Base-by-base conservation (phyloP, 2,888 invertebrate species). In the Mythimna impura region DNA sequence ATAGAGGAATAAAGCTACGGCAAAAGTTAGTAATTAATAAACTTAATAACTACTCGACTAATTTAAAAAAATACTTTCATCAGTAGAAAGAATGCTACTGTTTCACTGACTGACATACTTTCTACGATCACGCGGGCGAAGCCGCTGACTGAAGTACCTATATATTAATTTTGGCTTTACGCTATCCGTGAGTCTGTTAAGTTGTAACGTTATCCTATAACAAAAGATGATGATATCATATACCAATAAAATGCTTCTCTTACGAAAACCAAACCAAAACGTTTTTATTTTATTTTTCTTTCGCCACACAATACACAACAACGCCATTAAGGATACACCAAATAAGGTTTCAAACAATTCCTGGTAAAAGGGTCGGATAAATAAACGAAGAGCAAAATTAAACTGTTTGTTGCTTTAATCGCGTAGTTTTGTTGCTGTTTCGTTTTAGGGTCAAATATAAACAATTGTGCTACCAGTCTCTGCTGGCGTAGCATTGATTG, bases 391-490 rank as follows among this genome's bases (percentile, higher is more conserved):
- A 82, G 43, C 61, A 43, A 58, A 82, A 81, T 83, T 74, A 71
- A 71, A 83, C 68, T 25, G 58, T 83, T 82, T 78, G 78, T 78
- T 72, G 72, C 55, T 80, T 78, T 78, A 82, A 82, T 73, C 40
- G 54, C 54, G 73, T 78, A 80, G 80, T 80, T 80, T 58, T 63
- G 74, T 79, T 72, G 20, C 36, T 63, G 67, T 78, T 80, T 69
- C 79, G 63, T 78, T 72, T 78, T 64, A 36, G 68, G 73, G 20
- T 75, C 30, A 47, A 72, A 67, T 64, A 72, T 65, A 82, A 74
- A 78, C 79, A 84, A 60, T 22, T 50, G 57, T 40, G 54, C 54
- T 36, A 47, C 25, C 30, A 54, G 22, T 34, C 50, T n/a, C n/a
- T 25, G 34, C 34, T 50, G 9, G 40, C 30, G 40, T 50, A 60